phyloP scores from a whole-genome alignment of 1,140 invertebrate species.

The Pseudomyrmex sp. region DNA sequence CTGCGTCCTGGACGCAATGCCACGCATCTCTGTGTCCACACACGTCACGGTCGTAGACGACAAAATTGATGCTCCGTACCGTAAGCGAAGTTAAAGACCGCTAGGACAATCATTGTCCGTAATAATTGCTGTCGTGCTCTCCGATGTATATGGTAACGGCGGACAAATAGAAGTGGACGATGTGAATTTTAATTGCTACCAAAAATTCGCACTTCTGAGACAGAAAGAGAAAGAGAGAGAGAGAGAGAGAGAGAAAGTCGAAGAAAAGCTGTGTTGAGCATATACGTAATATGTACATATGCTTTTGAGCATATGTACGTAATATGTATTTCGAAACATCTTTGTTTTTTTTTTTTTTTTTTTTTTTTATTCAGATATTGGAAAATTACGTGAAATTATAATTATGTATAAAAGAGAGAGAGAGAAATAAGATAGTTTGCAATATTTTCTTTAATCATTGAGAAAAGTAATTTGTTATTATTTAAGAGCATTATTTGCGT shows the following conservation, averaged over 20 bases:
- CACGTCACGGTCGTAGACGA: slow-evolving; percentile 82
- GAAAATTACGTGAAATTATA: no score
- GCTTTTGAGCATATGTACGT: neutral
- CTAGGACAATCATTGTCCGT: slow-evolving; percentile 81
- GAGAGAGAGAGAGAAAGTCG: slow-evolving; percentile 12
- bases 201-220: slow-evolving; percentile 27
- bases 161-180: neutral
- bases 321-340: neutral
- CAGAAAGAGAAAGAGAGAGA: slow-evolving; percentile 14
- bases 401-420: no score
- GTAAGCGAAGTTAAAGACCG: slow-evolving; percentile 82
- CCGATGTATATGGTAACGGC: slow-evolving; percentile 33
- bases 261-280: neutral
- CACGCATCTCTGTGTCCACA: slow-evolving; percentile 30
- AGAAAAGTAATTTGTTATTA: neutral
- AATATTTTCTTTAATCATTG: slow-evolving; percentile 10
- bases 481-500: neutral
- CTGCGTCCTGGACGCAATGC: neutral
- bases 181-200: neutral
- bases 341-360: no score
- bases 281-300: neutral
- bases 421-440: neutral
- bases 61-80: slow-evolving; percentile 82
- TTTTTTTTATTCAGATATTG: no score
- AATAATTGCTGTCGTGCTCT: slow-evolving; percentile 78